phyloP scores from a whole-genome alignment of 2,797 vertebrate species.

The Melanogrammus aeglefinus region DNA sequence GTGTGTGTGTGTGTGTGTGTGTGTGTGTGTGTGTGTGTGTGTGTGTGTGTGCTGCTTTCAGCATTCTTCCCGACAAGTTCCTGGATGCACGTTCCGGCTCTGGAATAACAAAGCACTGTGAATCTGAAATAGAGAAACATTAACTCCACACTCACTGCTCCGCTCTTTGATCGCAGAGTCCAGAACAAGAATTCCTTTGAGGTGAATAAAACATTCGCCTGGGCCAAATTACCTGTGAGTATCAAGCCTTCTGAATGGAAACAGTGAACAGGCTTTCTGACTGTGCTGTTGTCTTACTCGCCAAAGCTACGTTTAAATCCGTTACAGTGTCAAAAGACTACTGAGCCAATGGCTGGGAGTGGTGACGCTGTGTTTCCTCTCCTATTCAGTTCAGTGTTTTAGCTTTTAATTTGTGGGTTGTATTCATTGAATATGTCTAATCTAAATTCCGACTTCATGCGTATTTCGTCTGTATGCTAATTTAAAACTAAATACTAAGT shows the following conservation, averaged over 20 bases:
- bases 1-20: neutral
- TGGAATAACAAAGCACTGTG: neutral
- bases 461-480: no score
- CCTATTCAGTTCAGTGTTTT: neutral
- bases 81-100: neutral
- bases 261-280: neutral
- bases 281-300: neutral
- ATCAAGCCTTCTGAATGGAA: neutral
- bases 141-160: neutral
- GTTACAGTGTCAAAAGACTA: no score
- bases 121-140: neutral
- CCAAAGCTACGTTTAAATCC: neutral
- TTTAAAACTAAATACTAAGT: no score
- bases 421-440: no score
- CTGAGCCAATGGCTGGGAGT: neutral
- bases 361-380: neutral
- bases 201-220: neutral
- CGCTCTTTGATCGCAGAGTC: neutral
- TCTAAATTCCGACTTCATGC: no score
- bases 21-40: conserved; percentile 6
- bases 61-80: neutral
- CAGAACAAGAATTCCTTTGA: neutral
- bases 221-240: neutral
- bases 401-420: neutral
- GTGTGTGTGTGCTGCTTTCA: neutral